Base-by-base conservation (phyloP, 2,888 invertebrate species). In the Torymus texanus region DNA sequence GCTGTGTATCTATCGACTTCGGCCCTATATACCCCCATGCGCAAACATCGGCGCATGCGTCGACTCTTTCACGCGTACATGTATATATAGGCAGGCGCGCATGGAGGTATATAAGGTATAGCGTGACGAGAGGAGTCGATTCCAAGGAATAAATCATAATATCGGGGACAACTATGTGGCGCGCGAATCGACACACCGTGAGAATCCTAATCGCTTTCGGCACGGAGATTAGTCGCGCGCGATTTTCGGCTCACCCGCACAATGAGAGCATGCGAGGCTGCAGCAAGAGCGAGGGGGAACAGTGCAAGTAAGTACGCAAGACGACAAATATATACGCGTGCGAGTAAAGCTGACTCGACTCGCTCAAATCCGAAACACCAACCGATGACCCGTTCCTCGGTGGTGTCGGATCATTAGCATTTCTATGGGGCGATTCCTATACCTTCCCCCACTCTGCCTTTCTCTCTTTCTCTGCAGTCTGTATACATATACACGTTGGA, bases 161-260 rank as follows among this genome's bases (percentile, higher is more conserved):
- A 74, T 72, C 80, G 72, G 65, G 77, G 72, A 58, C 41, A 3
- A 59, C 56, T 16, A 41, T 41, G 41, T 8, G 41, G 41, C 12
- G 50, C 70, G 63, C 68, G 75, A 51, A 79, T 72, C 78, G 74
- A 71, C 61, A 21, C 53, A 56, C 83, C 86, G 87, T 87, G 87
- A 87, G 86, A 87, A 86, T 85, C 82, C 81, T 78, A 83, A 86
- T 85, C 84, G 84, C 80, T 81, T 87, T 86, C 83, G 87, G 84
- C 83, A 85, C 85, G 84, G 84, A 83, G 86, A 86, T 88, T 86
- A 87, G 85, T 83, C 83, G 74, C 84, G 85, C 84, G 82, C 79
- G 79, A 74, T 74, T 70, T 58, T 79, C 65, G 75, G 75, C 75
- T 75, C 70, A 58, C 77, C 77, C 74, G 78, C 75, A 14, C 55